phyloP scores from a whole-genome alignment of 2,888 invertebrate species.

The Elysia crispata region DNA sequence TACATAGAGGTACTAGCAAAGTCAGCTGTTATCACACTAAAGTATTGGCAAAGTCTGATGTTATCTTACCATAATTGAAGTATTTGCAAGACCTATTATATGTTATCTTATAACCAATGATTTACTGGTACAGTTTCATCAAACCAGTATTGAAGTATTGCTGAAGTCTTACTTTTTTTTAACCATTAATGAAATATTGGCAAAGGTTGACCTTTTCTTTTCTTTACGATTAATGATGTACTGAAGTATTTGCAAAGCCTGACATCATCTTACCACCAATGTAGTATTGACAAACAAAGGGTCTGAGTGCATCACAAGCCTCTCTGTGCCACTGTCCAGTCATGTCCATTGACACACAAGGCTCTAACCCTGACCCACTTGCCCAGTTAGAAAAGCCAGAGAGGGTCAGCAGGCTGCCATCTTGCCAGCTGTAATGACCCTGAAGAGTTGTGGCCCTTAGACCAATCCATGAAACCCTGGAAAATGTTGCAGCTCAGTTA shows the following conservation, averaged over 20 bases:
- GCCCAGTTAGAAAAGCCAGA: conserved; percentile 42
- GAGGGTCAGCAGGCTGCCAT: conserved; percentile 47
- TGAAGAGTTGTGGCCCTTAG: conserved; percentile 54
- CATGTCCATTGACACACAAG: conserved; percentile 39
- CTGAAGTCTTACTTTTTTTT: neutral
- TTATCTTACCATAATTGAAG: too few relatives aligned
- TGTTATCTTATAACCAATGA: too few relatives aligned
- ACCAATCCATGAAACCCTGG: conserved; percentile 61
- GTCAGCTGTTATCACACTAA: too few relatives aligned
- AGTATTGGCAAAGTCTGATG: too few relatives aligned
- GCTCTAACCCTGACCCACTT: conserved; percentile 2
- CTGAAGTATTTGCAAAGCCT: neutral
- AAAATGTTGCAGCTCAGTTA: neutral
- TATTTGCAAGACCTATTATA: too few relatives aligned
- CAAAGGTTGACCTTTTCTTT: neutral
- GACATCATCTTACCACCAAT: conserved; percentile 35
- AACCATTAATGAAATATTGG: neutral
- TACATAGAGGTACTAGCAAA: too few relatives aligned
- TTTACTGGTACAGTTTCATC: too few relatives aligned
- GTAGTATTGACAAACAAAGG: conserved; percentile 42
- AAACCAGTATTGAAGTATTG: too few relatives aligned
- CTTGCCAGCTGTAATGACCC: conserved; percentile 58
- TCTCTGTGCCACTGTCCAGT: conserved; percentile 42
- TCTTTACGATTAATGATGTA: neutral
- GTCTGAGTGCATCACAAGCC: conserved; percentile 3